Percentiles rank a stretch among this genome's conserved stretches.
These are phyloP conservation scores for Typhlichthys subterraneus DNA, from an alignment of 2,797 vertebrate species.

Conservation along the genomic window DNA sequence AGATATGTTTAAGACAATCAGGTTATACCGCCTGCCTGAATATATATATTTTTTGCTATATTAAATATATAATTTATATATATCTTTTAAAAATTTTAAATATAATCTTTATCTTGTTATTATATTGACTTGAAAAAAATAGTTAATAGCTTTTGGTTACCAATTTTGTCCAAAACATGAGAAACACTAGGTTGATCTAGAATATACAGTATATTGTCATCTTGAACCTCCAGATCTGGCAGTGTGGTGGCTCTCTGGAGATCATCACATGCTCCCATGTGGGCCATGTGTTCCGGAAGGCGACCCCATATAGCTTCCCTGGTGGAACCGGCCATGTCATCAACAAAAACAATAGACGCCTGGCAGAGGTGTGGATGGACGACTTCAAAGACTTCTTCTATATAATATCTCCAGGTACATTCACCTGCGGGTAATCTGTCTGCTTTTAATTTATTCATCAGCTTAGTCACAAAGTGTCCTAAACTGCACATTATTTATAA, in stretches of 20 bases:
- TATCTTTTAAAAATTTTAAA: too few relatives aligned
- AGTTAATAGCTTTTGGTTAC: too few relatives aligned
- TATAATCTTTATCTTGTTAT: too few relatives aligned
- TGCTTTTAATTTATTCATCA: neutral
- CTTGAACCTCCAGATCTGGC: conserved; percentile 86
- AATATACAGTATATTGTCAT: neutral
- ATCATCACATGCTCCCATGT: conserved; percentile 97
- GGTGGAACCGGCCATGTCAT: conserved; percentile 97
- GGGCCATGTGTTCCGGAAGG: conserved; percentile 96
- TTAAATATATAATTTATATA: too few relatives aligned
- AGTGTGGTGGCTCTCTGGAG: conserved; percentile 94
- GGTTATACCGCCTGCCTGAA: too few relatives aligned
- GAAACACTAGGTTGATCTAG: neutral
- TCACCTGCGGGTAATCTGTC: neutral
- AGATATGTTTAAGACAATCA: too few relatives aligned
- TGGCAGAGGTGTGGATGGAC: conserved; percentile 95
- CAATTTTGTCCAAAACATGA: too few relatives aligned
- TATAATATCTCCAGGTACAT: conserved; percentile 94
- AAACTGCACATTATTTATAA: conserved; percentile 5
- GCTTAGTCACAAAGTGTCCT: neutral
- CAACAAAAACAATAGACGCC: conserved; percentile 96
- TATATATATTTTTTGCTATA: too few relatives aligned
- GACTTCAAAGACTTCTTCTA: conserved; percentile 99
- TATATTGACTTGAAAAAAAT: too few relatives aligned
- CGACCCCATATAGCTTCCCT: conserved; percentile 97